Evolutionary conservation across 2,113 vertebrate genomes (phyloP).

Genomic region (Fregata magnificens): DNA sequence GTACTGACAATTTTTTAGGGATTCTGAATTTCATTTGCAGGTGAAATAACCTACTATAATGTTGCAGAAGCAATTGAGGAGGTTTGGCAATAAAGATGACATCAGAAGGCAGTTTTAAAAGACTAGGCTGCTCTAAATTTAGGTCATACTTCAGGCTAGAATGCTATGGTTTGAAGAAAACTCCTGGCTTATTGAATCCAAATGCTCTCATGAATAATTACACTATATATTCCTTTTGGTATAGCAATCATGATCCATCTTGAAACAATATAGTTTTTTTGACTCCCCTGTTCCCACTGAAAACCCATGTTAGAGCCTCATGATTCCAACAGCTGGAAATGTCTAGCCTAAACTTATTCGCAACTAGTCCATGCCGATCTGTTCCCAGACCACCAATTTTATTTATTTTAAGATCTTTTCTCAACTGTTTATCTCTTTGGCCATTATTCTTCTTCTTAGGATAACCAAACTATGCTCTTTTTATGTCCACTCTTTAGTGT

Average conservation of each 20-base stretch:
- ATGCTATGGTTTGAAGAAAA: neutral
- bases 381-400: neutral
- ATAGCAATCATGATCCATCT: neutral
- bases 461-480: neutral
- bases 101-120: neutral
- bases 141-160: neutral
- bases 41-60: constrained; percentile 4
- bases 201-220: neutral
- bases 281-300: neutral
- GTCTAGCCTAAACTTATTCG: neutral
- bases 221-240: neutral
- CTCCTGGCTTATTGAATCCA: neutral
- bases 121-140: neutral
- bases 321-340: neutral
- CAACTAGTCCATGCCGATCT: neutral
- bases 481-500: neutral
- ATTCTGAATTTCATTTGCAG: constrained; percentile 27
- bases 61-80: neutral
- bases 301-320: neutral
- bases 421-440: neutral
- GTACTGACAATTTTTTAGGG: neutral
- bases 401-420: neutral
- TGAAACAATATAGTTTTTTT: neutral
- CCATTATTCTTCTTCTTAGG: neutral
- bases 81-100: neutral